A percentile compares a stretch with the other conserved stretches of the same genome.
Conservation (phyloP, 2,113 vertebrate genomes). For the Poecilia latipinna region DNA sequence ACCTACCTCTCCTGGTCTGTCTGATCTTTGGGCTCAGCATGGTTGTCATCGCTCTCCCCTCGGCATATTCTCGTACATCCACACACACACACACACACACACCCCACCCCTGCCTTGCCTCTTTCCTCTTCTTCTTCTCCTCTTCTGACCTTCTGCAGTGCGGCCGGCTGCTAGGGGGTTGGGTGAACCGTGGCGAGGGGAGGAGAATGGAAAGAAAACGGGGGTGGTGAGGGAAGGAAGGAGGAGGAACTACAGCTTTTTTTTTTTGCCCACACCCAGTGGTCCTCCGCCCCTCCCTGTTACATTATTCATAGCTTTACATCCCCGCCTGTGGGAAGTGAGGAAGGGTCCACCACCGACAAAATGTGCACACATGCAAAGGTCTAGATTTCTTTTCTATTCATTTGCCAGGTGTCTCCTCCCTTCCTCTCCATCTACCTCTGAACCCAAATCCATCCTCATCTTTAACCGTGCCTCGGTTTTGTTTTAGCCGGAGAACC, state of each 20-base stretch:
- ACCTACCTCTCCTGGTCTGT: slow-evolving; percentile 89
- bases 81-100: slow-evolving; percentile 29
- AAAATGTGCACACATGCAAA: slow-evolving; percentile 5
- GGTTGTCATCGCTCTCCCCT: slow-evolving; percentile 76
- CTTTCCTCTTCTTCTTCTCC: slow-evolving; percentile 59
- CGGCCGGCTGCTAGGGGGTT: slow-evolving; percentile 66
- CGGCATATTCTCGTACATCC: slow-evolving; percentile 73
- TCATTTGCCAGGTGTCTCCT: slow-evolving; percentile 60
- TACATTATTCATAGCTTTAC: slow-evolving; percentile 78
- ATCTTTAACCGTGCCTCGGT: not conserved
- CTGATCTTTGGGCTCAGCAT: slow-evolving; percentile 94
- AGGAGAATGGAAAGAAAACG: slow-evolving; percentile 61
- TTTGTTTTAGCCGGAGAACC: slow-evolving; percentile 4
- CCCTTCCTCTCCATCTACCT: slow-evolving; percentile 5
- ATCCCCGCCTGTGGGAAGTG: slow-evolving; percentile 47
- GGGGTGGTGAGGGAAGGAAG: slow-evolving; percentile 44
- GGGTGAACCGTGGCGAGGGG: slow-evolving; percentile 60
- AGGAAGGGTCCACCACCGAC: slow-evolving; percentile 2
- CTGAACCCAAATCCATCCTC: not conserved
- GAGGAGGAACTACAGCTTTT: slow-evolving; percentile 41
- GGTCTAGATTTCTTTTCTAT: slow-evolving; percentile 8
- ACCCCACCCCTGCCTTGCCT: slow-evolving; percentile 47
- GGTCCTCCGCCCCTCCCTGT: slow-evolving; percentile 62
- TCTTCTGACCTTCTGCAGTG: slow-evolving; percentile 74
- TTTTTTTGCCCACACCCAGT: slow-evolving; percentile 46